phyloP scores from a whole-genome alignment of 2,888 invertebrate species.

The Leucania comma region DNA sequence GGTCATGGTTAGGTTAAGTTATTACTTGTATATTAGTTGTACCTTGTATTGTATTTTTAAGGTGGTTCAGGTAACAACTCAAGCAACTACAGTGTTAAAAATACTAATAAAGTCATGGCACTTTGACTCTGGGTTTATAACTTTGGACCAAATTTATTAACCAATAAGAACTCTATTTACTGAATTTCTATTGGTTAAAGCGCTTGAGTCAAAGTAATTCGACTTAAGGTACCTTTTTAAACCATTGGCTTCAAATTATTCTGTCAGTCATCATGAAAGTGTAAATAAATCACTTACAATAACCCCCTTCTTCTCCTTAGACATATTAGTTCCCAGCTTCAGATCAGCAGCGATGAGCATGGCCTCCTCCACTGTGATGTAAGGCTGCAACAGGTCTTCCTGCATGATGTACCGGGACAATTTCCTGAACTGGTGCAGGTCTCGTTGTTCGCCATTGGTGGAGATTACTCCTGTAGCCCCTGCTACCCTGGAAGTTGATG shows the following conservation, averaged over 20 bases:
- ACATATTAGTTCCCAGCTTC: conserved; percentile 94
- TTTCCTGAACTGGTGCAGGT: conserved; percentile 95
- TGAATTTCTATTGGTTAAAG: no score
- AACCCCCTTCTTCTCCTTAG: conserved; percentile 91
- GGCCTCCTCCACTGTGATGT: conserved; percentile 96
- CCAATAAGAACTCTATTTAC: no score
- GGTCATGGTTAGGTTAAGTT: no score
- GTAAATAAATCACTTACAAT: conserved; percentile 90
- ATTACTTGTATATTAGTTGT: no score
- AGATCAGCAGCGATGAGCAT: conserved; percentile 97
- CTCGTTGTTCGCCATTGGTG: conserved; percentile 94
- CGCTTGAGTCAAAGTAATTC: no score
- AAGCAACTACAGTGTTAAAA: not conserved
- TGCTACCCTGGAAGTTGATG: conserved; percentile 88
- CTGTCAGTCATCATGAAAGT: not conserved
- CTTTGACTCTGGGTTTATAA: no score
- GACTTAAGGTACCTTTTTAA: no score
- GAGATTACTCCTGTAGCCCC: conserved; percentile 94
- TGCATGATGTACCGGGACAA: conserved; percentile 99
- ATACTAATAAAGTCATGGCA: no score
- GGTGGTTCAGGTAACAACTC: no score
- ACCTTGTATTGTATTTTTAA: no score
- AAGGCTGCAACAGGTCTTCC: conserved; percentile 96
- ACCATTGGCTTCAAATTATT: not conserved
- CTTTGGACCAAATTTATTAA: no score